Percentiles rank a stretch among this genome's conserved stretches.
These are phyloP conservation scores for Pseudomyrmex pallidus DNA, from an alignment of 1,140 invertebrate species.

Conservation along the genomic window DNA sequence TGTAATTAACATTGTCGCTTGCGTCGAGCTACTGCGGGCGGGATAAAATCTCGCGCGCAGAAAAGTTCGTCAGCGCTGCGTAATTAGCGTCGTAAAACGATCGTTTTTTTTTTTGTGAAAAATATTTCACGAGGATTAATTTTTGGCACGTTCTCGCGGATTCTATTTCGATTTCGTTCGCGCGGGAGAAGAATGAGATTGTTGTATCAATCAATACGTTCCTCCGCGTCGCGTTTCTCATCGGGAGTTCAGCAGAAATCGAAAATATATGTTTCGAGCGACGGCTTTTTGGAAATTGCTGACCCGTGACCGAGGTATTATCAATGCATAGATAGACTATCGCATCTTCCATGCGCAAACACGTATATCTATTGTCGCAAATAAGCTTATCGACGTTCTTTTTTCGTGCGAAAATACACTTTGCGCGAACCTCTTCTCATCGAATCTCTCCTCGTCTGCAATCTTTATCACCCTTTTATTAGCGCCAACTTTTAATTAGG, in stretches of 20 bases:
- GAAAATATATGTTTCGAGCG: not conserved
- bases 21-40: not conserved
- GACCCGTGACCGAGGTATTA: not conserved
- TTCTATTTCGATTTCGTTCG: not conserved
- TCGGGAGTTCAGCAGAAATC: not conserved
- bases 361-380: not conserved
- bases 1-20: not conserved
- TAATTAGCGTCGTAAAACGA: too few relatives aligned
- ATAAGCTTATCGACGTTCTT: too few relatives aligned
- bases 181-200: not conserved
- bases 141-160: too few relatives aligned
- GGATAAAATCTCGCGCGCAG: too few relatives aligned
- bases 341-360: not conserved
- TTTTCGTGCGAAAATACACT: too few relatives aligned
- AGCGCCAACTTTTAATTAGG: too few relatives aligned
- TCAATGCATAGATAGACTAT: conserved; percentile 14
- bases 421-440: not conserved
- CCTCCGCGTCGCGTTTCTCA: too few relatives aligned
- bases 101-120: not conserved
- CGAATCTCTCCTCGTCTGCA: too few relatives aligned
- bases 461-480: too few relatives aligned
- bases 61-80: not conserved
- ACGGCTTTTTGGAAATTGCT: not conserved
- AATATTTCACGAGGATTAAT: conserved; percentile 12
- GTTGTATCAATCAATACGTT: not conserved